Conservation (phyloP, 2,888 invertebrate species). For the Helleia helle region DNA sequence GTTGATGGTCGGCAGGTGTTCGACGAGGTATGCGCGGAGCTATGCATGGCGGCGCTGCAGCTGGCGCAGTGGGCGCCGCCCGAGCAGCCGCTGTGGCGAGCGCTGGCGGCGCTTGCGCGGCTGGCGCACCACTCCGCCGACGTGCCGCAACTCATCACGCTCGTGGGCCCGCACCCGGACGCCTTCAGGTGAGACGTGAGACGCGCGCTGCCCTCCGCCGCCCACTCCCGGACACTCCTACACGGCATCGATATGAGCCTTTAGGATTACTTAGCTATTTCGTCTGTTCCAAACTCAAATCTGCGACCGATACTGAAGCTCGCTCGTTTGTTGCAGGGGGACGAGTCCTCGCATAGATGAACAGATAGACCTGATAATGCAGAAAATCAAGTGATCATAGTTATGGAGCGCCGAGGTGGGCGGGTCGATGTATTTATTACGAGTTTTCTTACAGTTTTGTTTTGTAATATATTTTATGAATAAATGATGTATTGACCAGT, state of each 20-base stretch:
- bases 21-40: slow-evolving; percentile 93
- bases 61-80: slow-evolving; percentile 85
- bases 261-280: too few species aligned
- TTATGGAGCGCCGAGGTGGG: slow-evolving; percentile 1
- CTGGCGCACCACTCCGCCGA: slow-evolving; percentile 86
- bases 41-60: slow-evolving; percentile 93
- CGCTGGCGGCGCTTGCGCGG: slow-evolving; percentile 83
- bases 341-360: slow-evolving; percentile 86
- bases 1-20: slow-evolving; percentile 86
- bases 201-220: neutral
- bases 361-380: slow-evolving; percentile 83
- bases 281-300: too few species aligned
- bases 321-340: neutral
- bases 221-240: too few species aligned
- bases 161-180: slow-evolving; percentile 91
- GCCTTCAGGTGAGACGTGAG: slow-evolving; percentile 73
- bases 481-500: slow-evolving; percentile 3
- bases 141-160: slow-evolving; percentile 90
- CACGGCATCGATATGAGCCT: neutral
- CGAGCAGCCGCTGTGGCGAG: slow-evolving; percentile 87
- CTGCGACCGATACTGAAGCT: too few species aligned
- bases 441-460: slow-evolving; percentile 11
- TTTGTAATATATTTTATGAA: slow-evolving; percentile 10
- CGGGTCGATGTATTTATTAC: neutral
- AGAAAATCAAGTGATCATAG: slow-evolving; percentile 45